phyloP scores from a whole-genome alignment of 2,888 invertebrate species.

The Aricia artaxerxes region DNA sequence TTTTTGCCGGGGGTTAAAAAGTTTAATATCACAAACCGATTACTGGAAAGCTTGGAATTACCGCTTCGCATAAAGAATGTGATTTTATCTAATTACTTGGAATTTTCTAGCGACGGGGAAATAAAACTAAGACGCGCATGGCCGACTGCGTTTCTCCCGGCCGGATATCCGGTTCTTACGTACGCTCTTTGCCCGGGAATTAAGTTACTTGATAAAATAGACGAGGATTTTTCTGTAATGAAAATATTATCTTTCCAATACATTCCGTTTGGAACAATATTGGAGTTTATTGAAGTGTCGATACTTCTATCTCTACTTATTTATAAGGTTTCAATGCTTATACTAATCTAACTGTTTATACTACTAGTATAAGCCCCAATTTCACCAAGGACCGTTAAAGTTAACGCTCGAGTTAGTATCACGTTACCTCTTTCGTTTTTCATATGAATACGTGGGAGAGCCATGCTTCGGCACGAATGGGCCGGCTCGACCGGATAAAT shows the following conservation, averaged over 20 bases:
- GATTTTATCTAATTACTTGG: constrained; percentile 29
- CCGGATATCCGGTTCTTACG: constrained; percentile 63
- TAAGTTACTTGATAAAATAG: constrained; percentile 42
- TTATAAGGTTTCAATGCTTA: no score
- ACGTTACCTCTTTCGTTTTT: no score
- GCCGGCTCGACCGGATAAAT: no score
- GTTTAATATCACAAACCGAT: not conserved
- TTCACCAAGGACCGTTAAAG: no score
- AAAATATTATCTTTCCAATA: constrained; percentile 20
- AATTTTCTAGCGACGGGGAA: constrained; percentile 43
- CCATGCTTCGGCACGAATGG: no score
- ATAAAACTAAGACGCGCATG: constrained; percentile 56
- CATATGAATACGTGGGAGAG: no score
- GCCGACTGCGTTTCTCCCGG: constrained; percentile 56
- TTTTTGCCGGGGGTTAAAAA: not conserved
- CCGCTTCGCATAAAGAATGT: not conserved
- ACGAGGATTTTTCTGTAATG: constrained; percentile 21
- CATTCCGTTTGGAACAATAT: constrained; percentile 9
- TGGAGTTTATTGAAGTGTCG: not conserved
- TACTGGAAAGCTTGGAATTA: not conserved
- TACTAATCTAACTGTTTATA: no score
- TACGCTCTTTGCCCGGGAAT: constrained; percentile 53
- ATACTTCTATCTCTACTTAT: not conserved
- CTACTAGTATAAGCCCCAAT: no score
- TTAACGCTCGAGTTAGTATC: no score